Percentiles rank a stretch among this genome's conserved stretches.
Conservation (phyloP, 2,113 vertebrate genomes). For the Nycticryphes semicollaris region DNA sequence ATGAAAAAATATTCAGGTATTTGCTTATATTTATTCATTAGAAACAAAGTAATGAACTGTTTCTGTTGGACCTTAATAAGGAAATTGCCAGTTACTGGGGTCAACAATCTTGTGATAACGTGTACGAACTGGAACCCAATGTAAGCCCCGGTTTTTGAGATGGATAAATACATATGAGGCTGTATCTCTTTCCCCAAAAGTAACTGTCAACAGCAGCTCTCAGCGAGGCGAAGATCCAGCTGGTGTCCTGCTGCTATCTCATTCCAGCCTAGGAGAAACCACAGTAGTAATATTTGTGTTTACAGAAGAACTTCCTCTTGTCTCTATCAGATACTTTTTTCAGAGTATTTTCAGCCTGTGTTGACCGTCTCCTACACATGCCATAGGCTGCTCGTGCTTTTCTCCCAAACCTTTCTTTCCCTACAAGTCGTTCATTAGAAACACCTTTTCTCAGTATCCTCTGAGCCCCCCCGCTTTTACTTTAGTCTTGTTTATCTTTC, state of each 20-base stretch:
- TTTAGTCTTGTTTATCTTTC: not conserved
- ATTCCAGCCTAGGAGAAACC: not conserved
- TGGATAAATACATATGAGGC: not conserved
- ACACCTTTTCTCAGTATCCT: not conserved
- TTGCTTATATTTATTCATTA: conserved; percentile 20
- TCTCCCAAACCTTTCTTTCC: not conserved
- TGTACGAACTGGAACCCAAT: not conserved
- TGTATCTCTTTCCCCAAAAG: not conserved
- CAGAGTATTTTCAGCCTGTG: not conserved
- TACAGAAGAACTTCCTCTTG: not conserved
- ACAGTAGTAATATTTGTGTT: not conserved
- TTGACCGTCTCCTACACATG: not conserved
- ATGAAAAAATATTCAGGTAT: not conserved
- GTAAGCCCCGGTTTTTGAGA: not conserved
- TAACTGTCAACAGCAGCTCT: not conserved
- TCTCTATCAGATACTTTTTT: not conserved
- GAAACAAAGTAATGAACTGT: conserved; percentile 7
- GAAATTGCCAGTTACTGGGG: not conserved
- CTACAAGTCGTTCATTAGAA: not conserved
- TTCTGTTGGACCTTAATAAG: conserved; percentile 18
- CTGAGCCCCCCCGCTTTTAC: not conserved
- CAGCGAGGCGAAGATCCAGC: not conserved
- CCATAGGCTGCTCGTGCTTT: not conserved
- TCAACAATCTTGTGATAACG: not conserved
- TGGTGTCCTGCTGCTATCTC: not conserved